Percentiles rank a stretch among this genome's conserved stretches.
Evolutionary conservation across 2,888 invertebrate species (phyloP).

Genomic region (Lysandra bellargus): DNA sequence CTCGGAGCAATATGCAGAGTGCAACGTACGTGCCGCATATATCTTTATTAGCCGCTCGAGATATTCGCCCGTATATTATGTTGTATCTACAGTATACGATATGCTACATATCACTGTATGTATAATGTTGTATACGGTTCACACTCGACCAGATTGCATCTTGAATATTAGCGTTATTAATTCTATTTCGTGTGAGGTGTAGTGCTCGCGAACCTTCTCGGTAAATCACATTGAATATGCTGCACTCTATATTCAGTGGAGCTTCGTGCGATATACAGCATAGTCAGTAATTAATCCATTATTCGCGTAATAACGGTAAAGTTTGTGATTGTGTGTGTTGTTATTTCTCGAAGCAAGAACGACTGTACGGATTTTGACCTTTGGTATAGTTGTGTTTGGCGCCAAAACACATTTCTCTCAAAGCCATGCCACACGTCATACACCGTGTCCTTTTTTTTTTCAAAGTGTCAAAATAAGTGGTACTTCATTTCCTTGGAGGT

Average conservation of each 20-base stretch:
- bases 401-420: too few species aligned
- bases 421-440: too few species aligned
- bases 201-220: not conserved
- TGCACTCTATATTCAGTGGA: not conserved
- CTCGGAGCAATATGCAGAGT: not conserved
- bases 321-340: too few species aligned
- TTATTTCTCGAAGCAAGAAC: too few species aligned
- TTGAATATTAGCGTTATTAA: not conserved
- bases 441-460: too few species aligned
- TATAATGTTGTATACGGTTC: not conserved
- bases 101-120: not conserved
- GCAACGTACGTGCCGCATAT: not conserved
- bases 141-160: not conserved
- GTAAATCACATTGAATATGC: not conserved
- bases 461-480: too few species aligned
- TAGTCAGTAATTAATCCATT: not conserved
- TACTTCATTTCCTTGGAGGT: too few species aligned
- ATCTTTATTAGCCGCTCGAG: not conserved
- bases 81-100: not conserved
- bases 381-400: too few species aligned
- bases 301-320: too few species aligned
- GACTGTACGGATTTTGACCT: too few species aligned
- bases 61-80: not conserved
- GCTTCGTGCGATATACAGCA: not conserved
- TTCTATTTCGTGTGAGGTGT: not conserved